Evolutionary conservation across 2,113 vertebrate species (phyloP), one percentile per base, ranked within the genome.

Genomic region (Euleptes europaea): DNA sequence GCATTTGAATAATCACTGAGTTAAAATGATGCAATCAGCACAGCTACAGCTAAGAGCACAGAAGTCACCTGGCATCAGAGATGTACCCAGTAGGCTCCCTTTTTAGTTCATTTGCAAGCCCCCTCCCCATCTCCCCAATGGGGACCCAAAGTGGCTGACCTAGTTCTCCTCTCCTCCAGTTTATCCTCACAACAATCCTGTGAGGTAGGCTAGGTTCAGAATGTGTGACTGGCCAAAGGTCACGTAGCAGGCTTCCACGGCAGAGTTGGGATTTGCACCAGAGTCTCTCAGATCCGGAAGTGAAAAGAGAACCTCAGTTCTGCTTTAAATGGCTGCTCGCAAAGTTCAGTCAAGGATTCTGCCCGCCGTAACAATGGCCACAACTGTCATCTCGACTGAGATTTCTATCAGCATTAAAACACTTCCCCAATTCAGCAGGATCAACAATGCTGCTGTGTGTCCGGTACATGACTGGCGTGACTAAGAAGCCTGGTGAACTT

Each of bases 371-470:
- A 85, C 75, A 78, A 85, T 60, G 57, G 66, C 10, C 6, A 2
- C 65, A 60, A 78, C 23, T 60, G 78, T 79, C 42, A 72, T 44
- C 33, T 49, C 49, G 54, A 79, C 38, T 28, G 31, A 65, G 84
- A 79, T 85, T 31, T 79, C 31, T 85, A 80, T 85, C 57, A 73
- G 84, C 17, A 72, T 17, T 33, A 5, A 72, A 79, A 85, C 54
- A 49, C 76, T 63, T 85, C n/a, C 51, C 23, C 5, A 42, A 63
- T 80, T 85, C 76, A 73, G 71, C 38, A 47, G 17, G 23, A 17
- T 38, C n/a, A 72, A 79, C 84, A 85, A 79, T 79, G 67, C 49
- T 38, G 69, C 77, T 84, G 76, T 85, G 76, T 79, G 13, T 47
- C 60, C 11, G 44, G 51, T 44, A 40, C 44, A 15, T 33, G 38